Conservation (phyloP, 2,113 vertebrate genomes). For the Burhinus bistriatus region DNA sequence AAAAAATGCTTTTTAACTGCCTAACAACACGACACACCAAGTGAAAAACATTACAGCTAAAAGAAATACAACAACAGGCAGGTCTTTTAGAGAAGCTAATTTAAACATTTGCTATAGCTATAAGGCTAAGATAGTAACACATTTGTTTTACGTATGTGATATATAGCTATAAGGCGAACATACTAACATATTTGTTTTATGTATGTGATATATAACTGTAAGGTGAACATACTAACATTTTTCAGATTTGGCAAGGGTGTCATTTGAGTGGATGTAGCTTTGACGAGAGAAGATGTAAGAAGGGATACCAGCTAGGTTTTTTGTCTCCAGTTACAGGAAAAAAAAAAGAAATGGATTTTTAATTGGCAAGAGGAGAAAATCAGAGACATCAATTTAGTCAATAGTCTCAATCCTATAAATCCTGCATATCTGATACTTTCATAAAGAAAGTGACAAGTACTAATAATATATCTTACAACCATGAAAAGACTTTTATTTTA, state of each 20-base stretch:
- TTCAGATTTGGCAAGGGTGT: background rate
- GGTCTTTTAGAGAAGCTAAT: background rate
- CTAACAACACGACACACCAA: rapidly evolving
- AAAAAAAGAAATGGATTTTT: background rate
- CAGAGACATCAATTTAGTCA: background rate
- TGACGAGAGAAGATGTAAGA: background rate
- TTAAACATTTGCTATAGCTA: background rate
- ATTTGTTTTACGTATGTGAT: background rate
- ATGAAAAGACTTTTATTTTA: background rate
- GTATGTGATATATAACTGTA: background rate
- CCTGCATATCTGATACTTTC: background rate
- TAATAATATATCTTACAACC: background rate
- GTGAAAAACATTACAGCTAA: rapidly evolving
- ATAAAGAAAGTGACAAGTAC: conserved; percentile 5
- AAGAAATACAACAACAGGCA: background rate
- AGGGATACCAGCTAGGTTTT: background rate
- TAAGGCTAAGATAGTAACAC: background rate
- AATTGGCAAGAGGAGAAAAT: background rate
- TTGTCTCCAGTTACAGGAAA: background rate
- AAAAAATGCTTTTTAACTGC: background rate
- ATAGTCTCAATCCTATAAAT: background rate
- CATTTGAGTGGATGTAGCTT: background rate
- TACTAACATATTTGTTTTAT: background rate
- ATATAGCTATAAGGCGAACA: background rate
- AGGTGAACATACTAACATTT: background rate